phyloP scores from a whole-genome alignment of 1,140 invertebrate genomes.

The Megalopta genalis region DNA sequence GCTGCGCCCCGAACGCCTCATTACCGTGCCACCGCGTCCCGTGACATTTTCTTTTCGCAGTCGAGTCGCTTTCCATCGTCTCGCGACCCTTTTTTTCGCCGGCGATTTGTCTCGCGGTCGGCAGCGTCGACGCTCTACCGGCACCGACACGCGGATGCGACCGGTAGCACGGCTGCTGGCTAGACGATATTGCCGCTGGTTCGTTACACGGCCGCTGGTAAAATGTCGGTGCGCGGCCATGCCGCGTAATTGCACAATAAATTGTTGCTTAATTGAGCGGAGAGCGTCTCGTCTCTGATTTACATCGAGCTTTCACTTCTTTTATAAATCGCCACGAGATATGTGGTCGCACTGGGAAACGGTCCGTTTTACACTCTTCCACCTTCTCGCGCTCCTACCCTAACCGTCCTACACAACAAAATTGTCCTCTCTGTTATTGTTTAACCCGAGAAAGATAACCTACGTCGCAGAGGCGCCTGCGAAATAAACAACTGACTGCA shows the following conservation, averaged over 20 bases:
- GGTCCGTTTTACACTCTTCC: not conserved
- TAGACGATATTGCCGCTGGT: too few species aligned
- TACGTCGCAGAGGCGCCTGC: too few species aligned
- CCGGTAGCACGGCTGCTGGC: not conserved
- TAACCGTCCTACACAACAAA: not conserved
- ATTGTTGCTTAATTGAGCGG: slow-evolving; percentile 60
- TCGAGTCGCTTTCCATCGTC: slow-evolving; percentile 9
- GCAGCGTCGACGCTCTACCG: not conserved
- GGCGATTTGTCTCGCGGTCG: slow-evolving; percentile 12
- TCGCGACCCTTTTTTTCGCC: not conserved
- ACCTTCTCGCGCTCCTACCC: not conserved
- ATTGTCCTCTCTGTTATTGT: not conserved
- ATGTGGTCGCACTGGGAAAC: not conserved
- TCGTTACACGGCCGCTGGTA: not conserved
- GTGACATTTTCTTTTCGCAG: slow-evolving; percentile 4
- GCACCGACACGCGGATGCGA: slow-evolving; percentile 3
- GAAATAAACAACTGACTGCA: too few species aligned
- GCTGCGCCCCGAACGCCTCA: slow-evolving; percentile 25
- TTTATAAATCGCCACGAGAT: slow-evolving; percentile 58
- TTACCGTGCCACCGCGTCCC: slow-evolving; percentile 43
- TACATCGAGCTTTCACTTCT: slow-evolving; percentile 60
- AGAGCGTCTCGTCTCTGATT: slow-evolving; percentile 51
- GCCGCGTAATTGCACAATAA: slow-evolving; percentile 60
- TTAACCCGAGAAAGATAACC: too few species aligned
- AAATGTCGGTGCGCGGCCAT: slow-evolving; percentile 41